Evolutionary conservation across 92 coral and sea anemone genomes (phyloP), one percentile per base, ranked within the genome.

Genomic region (Heteractis magnifica): DNA sequence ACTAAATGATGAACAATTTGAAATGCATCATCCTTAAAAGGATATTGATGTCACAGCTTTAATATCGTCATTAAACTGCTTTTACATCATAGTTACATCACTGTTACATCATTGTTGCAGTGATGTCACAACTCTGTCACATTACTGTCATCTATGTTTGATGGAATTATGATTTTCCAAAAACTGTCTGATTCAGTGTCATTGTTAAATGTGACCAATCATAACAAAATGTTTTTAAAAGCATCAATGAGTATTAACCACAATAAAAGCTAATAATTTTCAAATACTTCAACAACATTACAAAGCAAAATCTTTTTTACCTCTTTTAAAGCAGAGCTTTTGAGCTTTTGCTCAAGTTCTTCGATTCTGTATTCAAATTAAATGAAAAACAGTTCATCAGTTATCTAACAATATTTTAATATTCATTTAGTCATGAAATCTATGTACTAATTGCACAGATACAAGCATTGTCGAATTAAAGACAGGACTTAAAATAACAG

Each of bases 281-380:
- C 15, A 8, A 15, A 59, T 12, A 59, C 18, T 59, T 59, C 65
- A 13, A 59, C 5, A 8, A 59, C 5, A 8, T 59, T 59, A 5
- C 16, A 12, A n/a, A 4, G 26, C 12, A n/a, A 18, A 9, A 62
- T 62, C 13, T 62, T 59, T 4, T 5, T 62, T 75, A 75, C 78
- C 78, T 75, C 78, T 49, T 75, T 75, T 9, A 75, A 19, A 8
- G 49, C 6, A 44, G n/a, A 11, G 14, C 55, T 75, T 18, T 75
- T 75, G 13, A 8, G 15, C 14, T 12, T 75, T 13, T 49, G 20
- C 21, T 75, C 52, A 75, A 75, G 58, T 13, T 75, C 59, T 44
- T 75, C 78, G 18, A 75, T 75, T 52, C 78, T 75, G 78, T 18
- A 75, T 48, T 75, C 10, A 50, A 49, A 75, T 48, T 48, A n/a